Evolutionary conservation across 2,888 invertebrate genomes (phyloP).

Genomic region (Cantharis lateralis): DNA sequence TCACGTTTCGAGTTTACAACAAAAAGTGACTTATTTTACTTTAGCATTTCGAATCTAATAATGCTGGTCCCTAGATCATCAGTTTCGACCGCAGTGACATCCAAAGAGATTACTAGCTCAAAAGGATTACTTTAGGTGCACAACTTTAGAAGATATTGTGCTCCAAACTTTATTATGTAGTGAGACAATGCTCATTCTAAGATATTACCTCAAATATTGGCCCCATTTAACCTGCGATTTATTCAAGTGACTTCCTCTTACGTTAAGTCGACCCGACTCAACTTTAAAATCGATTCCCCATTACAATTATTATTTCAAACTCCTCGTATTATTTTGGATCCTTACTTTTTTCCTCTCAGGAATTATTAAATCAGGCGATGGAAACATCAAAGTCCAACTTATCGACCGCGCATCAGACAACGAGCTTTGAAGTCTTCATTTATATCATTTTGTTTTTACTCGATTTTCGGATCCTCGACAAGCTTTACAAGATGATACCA

Average conservation of each 20-base stretch:
- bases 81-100: conserved; percentile 37
- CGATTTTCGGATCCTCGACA: conserved; percentile 31
- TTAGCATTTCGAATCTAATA: conserved; percentile 42
- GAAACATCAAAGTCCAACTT: conserved; percentile 35
- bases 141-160: conserved; percentile 31
- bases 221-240: conserved; percentile 43
- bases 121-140: conserved; percentile 37
- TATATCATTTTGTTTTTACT: conserved; percentile 35
- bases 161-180: conserved; percentile 39
- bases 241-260: conserved; percentile 37
- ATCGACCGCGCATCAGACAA: conserved; percentile 35
- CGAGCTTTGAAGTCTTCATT: conserved; percentile 36
- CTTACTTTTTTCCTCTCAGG: conserved; percentile 26
- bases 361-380: conserved; percentile 40
- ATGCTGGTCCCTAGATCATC: conserved; percentile 41
- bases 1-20: not conserved
- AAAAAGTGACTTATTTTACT: not conserved
- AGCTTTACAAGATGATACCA: conserved; percentile 22
- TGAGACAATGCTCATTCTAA: conserved; percentile 40
- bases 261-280: not conserved
- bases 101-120: conserved; percentile 40
- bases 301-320: conserved; percentile 9
- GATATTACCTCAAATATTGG: conserved; percentile 44
- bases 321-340: conserved; percentile 28
- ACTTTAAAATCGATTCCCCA: not conserved